These are phyloP conservation scores for Nemapogon koenigi DNA, from an alignment of 2,888 invertebrate genomes.

Conservation along the genomic window DNA sequence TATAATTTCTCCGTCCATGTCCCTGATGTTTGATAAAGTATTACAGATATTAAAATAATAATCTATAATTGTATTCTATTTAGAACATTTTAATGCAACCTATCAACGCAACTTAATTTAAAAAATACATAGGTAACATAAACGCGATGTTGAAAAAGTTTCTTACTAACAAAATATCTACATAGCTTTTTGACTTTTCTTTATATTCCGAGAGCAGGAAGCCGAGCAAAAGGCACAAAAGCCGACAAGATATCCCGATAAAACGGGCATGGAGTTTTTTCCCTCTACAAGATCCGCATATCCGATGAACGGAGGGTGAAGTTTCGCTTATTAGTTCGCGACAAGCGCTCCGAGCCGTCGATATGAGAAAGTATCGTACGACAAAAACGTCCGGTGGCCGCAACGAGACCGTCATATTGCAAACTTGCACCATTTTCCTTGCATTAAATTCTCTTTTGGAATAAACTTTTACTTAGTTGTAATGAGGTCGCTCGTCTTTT, in stretches of 20 bases:
- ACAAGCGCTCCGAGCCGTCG: constrained; percentile 19
- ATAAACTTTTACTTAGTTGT: neutral
- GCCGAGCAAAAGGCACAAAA: too few species aligned
- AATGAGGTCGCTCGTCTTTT: too few species aligned
- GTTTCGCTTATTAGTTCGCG: constrained; percentile 57
- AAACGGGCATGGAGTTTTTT: constrained; percentile 32
- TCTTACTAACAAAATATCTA: neutral
- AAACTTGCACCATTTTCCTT: constrained; percentile 54
- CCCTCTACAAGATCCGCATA: constrained; percentile 46
- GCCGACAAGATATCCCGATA: constrained; percentile 27
- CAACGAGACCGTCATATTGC: constrained; percentile 51
- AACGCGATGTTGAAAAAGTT: too few species aligned
- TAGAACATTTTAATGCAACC: constrained; percentile 7
- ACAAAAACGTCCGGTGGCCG: constrained; percentile 54
- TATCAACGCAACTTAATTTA: constrained; percentile 6
- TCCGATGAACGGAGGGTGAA: constrained; percentile 50
- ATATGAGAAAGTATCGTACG: constrained; percentile 52
- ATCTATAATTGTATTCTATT: too few species aligned
- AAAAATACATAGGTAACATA: too few species aligned
- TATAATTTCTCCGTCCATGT: too few species aligned
- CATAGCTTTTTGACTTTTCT: neutral
- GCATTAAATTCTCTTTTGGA: constrained; percentile 35
- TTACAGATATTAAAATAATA: too few species aligned
- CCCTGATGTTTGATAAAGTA: too few species aligned
- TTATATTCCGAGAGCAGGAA: too few species aligned